Evolutionary conservation across 1,140 invertebrate species (phyloP), one percentile per base, ranked within the genome.

Genomic region (Drosophila mojavensis): DNA sequence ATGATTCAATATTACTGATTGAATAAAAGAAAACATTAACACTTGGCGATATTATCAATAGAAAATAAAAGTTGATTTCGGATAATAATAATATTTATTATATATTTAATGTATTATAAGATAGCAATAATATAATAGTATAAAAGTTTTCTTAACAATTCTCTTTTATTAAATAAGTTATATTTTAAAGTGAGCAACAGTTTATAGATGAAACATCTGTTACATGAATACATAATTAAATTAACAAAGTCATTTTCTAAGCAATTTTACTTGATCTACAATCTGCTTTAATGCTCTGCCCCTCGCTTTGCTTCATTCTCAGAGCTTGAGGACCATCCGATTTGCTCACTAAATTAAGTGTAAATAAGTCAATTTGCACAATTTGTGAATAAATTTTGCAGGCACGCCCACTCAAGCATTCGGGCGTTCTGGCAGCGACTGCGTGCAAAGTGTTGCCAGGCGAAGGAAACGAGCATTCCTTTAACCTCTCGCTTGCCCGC

Each of bases 401-500:
- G 10, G 5, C 30, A 67, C 54, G 69, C 63, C 69, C 28, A 30
- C 33, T 60, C 50, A 41, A 47, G n/a, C 26, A 26, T n/a, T 15
- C 10, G 36, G 36, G 48, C 26, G n/a, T 17, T 26, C 13, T 58
- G 41, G 41, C 24, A 30, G 20, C 13, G 24, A 26, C 13, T 58
- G 41, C 56, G n/a, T 47, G 20, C 13, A 30, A 39, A 45, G 28
- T 45, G 69, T 50, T 62, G 58, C 56, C 20, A 41, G 58, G 58
- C 61, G 53, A 39, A 13, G 36, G 10, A 36, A 0, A 3, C 62
- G 66, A 86, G 75, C 78, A 11, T 39, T 13, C 36, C 11, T 75
- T 81, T 78, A 85, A 85, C 82, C 78, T 86, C 20, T 24, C 20
- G 20, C 20, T 82, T 63, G 62, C 47, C 58, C 58, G 66, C 59